A percentile compares a stretch with the other conserved stretches of the same genome.
phyloP scores from a whole-genome alignment of 2,888 invertebrate genomes.

The Cryptophagus acutangulus region DNA sequence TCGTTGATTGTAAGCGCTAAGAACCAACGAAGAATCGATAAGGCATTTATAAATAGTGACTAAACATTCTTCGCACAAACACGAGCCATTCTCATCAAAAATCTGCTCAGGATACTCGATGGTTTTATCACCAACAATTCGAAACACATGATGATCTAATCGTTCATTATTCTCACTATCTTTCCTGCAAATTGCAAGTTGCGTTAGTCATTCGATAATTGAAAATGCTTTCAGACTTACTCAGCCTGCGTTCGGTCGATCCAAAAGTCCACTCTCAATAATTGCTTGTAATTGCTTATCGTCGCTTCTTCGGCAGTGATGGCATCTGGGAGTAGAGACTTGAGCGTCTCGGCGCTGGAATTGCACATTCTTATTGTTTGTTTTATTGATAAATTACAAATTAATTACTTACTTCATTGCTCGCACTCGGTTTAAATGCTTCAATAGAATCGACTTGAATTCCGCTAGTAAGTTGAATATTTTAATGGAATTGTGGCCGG shows the following conservation, averaged over 20 bases:
- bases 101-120: slow-evolving; percentile 36
- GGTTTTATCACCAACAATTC: slow-evolving; percentile 36
- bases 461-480: too few relatives aligned
- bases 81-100: slow-evolving; percentile 39
- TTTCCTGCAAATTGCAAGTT: slow-evolving; percentile 31
- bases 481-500: too few relatives aligned
- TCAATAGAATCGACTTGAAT: too few relatives aligned
- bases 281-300: too few relatives aligned
- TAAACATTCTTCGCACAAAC: slow-evolving; percentile 44
- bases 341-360: too few relatives aligned
- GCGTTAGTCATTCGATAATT: slow-evolving; percentile 3
- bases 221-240: slow-evolving; percentile 29
- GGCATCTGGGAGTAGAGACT: too few relatives aligned
- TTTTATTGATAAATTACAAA: too few relatives aligned
- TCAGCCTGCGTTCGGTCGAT: slow-evolving; percentile 36
- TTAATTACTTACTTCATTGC: too few relatives aligned
- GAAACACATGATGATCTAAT: slow-evolving; percentile 39
- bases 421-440: too few relatives aligned
- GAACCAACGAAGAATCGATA: slow-evolving; percentile 20
- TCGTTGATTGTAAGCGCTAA: background rate
- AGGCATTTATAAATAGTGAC: slow-evolving; percentile 37
- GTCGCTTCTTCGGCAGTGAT: too few relatives aligned
- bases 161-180: slow-evolving; percentile 33
- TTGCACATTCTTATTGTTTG: too few relatives aligned
- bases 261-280: too few relatives aligned